These are phyloP conservation scores for Gymnodraco acuticeps DNA, from an alignment of 2,797 vertebrate genomes.

Conservation along the genomic window DNA sequence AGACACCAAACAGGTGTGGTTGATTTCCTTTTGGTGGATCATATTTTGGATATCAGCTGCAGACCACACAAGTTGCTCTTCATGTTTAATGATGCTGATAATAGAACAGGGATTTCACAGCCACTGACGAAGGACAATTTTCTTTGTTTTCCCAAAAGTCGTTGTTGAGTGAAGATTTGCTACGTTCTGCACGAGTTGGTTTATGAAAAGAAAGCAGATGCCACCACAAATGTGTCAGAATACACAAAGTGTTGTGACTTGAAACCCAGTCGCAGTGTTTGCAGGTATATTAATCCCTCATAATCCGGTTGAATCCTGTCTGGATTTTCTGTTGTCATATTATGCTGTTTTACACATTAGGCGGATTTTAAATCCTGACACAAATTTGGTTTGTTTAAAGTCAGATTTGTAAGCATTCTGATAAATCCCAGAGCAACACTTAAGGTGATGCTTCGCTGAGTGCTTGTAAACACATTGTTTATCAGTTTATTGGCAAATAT, in stretches of 20 bases:
- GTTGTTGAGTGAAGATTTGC: neutral
- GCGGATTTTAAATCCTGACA: slow-evolving; percentile 39
- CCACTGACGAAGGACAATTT: neutral
- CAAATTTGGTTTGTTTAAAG: slow-evolving; percentile 37
- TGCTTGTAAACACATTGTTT: slow-evolving; percentile 14
- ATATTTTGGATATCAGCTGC: slow-evolving; percentile 9
- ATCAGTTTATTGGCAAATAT: slow-evolving; percentile 13
- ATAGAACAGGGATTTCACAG: slow-evolving; percentile 29
- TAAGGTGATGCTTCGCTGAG: slow-evolving; percentile 17
- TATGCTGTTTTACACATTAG: slow-evolving; percentile 25
- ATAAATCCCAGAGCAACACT: slow-evolving; percentile 19
- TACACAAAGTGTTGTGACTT: slow-evolving; percentile 5
- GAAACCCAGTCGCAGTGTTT: slow-evolving; percentile 25
- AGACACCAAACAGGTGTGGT: slow-evolving; percentile 21
- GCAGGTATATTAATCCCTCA: slow-evolving; percentile 33
- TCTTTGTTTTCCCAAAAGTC: neutral
- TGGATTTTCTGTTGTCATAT: slow-evolving; percentile 39
- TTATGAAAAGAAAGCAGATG: slow-evolving; percentile 26
- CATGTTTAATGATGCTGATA: slow-evolving; percentile 20
- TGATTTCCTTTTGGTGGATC: slow-evolving; percentile 7
- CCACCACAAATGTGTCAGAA: slow-evolving; percentile 14
- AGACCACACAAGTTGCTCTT: slow-evolving; percentile 24
- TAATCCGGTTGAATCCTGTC: slow-evolving; percentile 37
- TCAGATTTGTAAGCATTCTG: slow-evolving; percentile 20
- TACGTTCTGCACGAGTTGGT: slow-evolving; percentile 1